Percentiles rank a stretch among this genome's conserved stretches.
phyloP scores from a whole-genome alignment of 2,113 vertebrate species.

The Coracopsis vasa region DNA sequence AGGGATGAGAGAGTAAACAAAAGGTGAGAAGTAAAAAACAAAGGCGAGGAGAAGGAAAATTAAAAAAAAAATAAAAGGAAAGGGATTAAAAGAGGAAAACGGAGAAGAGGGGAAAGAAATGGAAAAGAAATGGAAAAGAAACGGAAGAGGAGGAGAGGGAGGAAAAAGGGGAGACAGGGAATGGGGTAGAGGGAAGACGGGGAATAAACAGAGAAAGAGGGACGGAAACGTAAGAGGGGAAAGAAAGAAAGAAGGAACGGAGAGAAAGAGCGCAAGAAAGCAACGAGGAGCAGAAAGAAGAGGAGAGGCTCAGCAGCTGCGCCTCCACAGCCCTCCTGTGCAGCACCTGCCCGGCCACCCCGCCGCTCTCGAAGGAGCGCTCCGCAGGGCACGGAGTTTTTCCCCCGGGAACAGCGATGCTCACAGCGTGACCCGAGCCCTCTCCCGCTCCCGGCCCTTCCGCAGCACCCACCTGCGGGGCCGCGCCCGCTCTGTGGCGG shows the following conservation, averaged over 20 bases:
- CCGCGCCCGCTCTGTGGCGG: no score
- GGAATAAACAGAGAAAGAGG: not conserved
- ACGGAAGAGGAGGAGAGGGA: fast-evolving
- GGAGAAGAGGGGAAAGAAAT: fast-evolving
- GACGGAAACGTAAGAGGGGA: fast-evolving
- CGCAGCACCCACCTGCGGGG: not conserved
- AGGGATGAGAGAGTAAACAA: no score
- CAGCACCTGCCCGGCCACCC: not conserved
- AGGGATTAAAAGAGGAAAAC: not conserved
- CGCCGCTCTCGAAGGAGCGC: not conserved
- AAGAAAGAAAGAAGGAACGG: fast-evolving
- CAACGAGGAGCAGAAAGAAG: no score
- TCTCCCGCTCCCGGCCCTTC: not conserved
- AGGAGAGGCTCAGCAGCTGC: not conserved
- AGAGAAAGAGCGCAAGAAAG: no score
- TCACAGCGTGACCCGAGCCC: not conserved
- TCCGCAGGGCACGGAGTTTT: no score
- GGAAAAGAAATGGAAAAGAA: fast-evolving
- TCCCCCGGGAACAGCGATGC: not conserved
- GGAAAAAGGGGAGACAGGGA: no score
- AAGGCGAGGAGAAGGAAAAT: not conserved
- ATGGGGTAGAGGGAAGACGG: no score
- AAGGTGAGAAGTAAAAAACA: not conserved
- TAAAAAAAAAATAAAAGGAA: not conserved
- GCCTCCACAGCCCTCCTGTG: no score